Percentiles rank a stretch among this genome's conserved stretches.
These are phyloP conservation scores for Cydia splendana DNA, from an alignment of 1,140 invertebrate genomes.

Conservation along the genomic window DNA sequence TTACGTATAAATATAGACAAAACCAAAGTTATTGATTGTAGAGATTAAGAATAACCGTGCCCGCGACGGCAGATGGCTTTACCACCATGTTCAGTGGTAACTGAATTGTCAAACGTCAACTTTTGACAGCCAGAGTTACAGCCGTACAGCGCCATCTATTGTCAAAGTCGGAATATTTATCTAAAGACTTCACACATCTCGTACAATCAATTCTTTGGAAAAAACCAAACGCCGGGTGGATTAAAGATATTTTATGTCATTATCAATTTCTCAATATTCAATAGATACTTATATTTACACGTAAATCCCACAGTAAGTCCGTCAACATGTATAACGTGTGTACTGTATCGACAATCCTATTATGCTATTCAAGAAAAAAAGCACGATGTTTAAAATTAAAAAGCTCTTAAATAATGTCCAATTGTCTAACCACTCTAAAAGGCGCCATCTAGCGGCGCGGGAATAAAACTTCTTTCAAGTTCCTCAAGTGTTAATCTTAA, in stretches of 20 bases:
- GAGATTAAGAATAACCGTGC: too few relatives aligned
- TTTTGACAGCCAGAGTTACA: too few relatives aligned
- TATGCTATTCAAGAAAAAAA: conserved; percentile 29
- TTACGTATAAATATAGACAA: conserved; percentile 46
- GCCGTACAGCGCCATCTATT: too few relatives aligned
- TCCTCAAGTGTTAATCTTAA: too few relatives aligned
- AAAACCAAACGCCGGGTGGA: conserved; percentile 18
- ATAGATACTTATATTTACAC: conserved; percentile 11
- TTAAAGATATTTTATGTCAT: conserved; percentile 13
- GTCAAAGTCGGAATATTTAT: background rate
- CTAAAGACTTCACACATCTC: background rate
- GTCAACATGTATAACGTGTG: conserved; percentile 35
- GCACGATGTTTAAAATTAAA: conserved; percentile 23
- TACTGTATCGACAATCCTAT: conserved; percentile 28
- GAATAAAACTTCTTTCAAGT: too few relatives aligned
- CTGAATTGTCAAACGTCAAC: too few relatives aligned
- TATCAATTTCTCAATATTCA: background rate
- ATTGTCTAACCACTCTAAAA: conserved; percentile 41
- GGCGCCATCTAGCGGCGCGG: conserved; percentile 9
- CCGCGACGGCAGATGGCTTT: too few relatives aligned
- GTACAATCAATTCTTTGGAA: conserved; percentile 20
- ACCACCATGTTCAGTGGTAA: too few relatives aligned
- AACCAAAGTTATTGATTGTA: background rate
- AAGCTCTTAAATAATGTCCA: conserved; percentile 37
- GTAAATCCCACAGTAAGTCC: background rate